phyloP scores from a whole-genome alignment of 2,888 invertebrate genomes.

The Leptinotarsa tumamoca region DNA sequence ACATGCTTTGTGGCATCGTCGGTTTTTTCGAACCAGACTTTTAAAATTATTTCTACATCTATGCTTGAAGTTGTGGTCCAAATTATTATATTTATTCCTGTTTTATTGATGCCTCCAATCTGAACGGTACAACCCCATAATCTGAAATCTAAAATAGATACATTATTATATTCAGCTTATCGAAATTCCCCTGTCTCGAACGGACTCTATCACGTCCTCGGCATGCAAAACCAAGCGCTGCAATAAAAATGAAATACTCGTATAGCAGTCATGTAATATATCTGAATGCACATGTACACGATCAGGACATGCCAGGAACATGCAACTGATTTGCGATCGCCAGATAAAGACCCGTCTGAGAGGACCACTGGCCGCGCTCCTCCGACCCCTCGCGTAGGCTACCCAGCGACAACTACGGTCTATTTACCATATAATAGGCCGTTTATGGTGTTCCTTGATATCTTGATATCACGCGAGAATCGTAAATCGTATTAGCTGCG shows the following conservation, averaged over 20 bases:
- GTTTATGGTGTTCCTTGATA: slow-evolving; percentile 55
- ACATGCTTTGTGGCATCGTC: no score
- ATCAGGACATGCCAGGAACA: slow-evolving; percentile 49
- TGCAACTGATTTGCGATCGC: slow-evolving; percentile 58
- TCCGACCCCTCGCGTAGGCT: slow-evolving; percentile 48
- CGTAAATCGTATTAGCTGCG: slow-evolving; percentile 49
- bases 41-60: no score
- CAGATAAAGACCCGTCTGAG: slow-evolving; percentile 43
- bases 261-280: slow-evolving; percentile 47
- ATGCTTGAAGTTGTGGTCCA: no score
- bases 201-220: slow-evolving; percentile 5
- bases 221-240: slow-evolving; percentile 16
- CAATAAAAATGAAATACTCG: slow-evolving; percentile 45
- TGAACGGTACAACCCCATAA: no score
- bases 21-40: no score
- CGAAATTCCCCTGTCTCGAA: not conserved
- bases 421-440: slow-evolving; percentile 58
- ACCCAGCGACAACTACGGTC: slow-evolving; percentile 51
- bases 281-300: slow-evolving; percentile 48
- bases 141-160: not conserved
- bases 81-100: no score
- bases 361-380: slow-evolving; percentile 29
- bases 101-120: no score
- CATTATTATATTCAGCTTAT: not conserved
- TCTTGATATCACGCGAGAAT: slow-evolving; percentile 59